A percentile compares a stretch with the other conserved stretches of the same genome.
phyloP scores from a whole-genome alignment of 2,113 vertebrate genomes.

The Rhodinocichla rosea region DNA sequence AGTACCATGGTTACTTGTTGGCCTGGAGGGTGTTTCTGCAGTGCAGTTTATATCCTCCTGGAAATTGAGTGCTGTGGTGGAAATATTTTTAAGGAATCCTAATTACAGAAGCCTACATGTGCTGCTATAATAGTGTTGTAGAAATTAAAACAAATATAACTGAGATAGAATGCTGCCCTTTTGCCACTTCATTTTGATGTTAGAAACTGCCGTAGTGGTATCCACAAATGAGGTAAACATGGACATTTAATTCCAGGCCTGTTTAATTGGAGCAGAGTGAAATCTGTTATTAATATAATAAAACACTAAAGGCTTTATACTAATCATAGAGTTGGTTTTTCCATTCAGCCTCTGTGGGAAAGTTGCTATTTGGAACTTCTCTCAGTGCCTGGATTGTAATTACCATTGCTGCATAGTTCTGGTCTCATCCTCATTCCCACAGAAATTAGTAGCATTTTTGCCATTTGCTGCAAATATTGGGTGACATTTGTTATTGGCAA shows the following conservation, averaged over 20 bases:
- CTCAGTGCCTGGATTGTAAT: conserved; percentile 26
- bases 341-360: conserved; percentile 49
- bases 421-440: not conserved
- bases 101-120: not conserved
- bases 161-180: not conserved
- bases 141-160: conserved; percentile 16
- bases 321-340: conserved; percentile 33
- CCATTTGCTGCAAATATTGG: not conserved
- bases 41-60: not conserved
- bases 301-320: conserved; percentile 28
- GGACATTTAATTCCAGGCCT: not conserved
- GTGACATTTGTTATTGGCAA: not conserved
- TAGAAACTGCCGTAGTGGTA: not conserved
- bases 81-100: not conserved
- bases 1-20: accelerated
- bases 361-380: conserved; percentile 33
- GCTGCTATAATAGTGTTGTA: not conserved
- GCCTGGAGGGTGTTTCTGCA: not conserved
- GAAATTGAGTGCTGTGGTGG: not conserved
- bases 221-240: not conserved
- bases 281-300: conserved; percentile 54
- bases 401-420: not conserved
- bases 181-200: not conserved
- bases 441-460: not conserved
- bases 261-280: not conserved